Percentiles rank a stretch among this genome's conserved stretches.
phyloP scores from a whole-genome alignment of 2,113 vertebrate species.

The Edolisoma coerulescens region DNA sequence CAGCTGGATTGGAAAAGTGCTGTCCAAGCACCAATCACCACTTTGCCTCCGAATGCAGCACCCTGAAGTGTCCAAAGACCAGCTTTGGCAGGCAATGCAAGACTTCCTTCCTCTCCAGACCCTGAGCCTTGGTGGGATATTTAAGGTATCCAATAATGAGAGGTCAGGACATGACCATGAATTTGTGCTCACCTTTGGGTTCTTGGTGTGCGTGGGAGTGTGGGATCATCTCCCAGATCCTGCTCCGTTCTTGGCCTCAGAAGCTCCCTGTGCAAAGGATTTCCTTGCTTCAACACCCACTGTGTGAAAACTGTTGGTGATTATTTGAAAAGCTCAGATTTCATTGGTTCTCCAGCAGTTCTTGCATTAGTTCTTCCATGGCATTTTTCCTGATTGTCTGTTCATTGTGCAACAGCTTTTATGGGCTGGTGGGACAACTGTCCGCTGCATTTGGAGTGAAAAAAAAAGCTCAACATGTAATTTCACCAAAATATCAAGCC shows the following conservation, averaged over 20 bases:
- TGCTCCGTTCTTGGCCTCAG: accelerated
- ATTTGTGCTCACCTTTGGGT: neutral
- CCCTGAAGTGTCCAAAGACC: neutral
- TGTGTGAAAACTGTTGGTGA: neutral
- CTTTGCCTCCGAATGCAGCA: neutral
- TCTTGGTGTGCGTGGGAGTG: neutral
- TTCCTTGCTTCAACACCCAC: neutral
- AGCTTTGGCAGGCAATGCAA: neutral
- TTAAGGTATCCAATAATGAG: neutral
- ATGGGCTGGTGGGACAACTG: neutral
- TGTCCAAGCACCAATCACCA: neutral
- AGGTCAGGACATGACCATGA: neutral
- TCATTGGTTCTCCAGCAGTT: neutral
- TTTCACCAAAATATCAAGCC: neutral
- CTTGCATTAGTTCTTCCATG: neutral
- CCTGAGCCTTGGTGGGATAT: too few relatives aligned
- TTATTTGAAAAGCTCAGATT: neutral
- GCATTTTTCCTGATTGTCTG: neutral
- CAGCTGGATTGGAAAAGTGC: neutral
- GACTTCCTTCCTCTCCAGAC: neutral
- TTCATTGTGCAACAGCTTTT: neutral
- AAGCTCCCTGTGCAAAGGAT: neutral
- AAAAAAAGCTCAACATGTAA: accelerated
- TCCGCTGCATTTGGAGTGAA: neutral
- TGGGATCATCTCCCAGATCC: neutral